Percentiles rank a stretch among this genome's conserved stretches.
Evolutionary conservation across 2,797 vertebrate species (phyloP).

Genomic region (Pyrocephalus nanus): DNA sequence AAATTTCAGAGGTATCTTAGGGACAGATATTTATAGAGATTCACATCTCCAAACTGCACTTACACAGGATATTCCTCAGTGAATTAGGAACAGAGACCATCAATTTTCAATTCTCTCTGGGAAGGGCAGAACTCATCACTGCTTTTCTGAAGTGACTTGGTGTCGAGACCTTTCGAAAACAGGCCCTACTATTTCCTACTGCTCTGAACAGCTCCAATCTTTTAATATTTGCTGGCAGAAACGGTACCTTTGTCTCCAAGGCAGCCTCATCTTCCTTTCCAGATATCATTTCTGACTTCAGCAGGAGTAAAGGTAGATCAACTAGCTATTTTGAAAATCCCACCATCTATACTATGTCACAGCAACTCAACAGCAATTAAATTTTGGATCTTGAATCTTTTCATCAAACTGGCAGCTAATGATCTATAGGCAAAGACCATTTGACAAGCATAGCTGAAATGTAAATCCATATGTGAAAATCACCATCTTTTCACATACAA

Average conservation of each 20-base stretch:
- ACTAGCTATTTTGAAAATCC: background rate
- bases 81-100: background rate
- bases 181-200: background rate
- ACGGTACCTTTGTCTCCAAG: background rate
- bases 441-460: slow-evolving; percentile 37
- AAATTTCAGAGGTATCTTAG: background rate
- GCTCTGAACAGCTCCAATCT: background rate
- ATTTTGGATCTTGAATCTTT: background rate
- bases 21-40: background rate
- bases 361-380: slow-evolving; percentile 26
- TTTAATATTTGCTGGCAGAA: background rate
- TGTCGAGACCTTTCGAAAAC: background rate
- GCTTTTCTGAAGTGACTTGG: background rate
- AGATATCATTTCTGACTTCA: background rate
- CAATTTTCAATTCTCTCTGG: background rate
- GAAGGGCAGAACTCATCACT: background rate
- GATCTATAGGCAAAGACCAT: slow-evolving; percentile 28
- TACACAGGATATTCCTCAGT: background rate
- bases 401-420: slow-evolving; percentile 12
- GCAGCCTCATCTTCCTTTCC: background rate
- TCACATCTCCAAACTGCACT: background rate
- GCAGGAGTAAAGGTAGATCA: slow-evolving; percentile 15
- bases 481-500: slow-evolving; percentile 40
- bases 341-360: background rate
- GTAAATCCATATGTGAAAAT: slow-evolving; percentile 43